Evolutionary conservation across 2,113 vertebrate species (phyloP).

Genomic region (Pelecanus crispus): DNA sequence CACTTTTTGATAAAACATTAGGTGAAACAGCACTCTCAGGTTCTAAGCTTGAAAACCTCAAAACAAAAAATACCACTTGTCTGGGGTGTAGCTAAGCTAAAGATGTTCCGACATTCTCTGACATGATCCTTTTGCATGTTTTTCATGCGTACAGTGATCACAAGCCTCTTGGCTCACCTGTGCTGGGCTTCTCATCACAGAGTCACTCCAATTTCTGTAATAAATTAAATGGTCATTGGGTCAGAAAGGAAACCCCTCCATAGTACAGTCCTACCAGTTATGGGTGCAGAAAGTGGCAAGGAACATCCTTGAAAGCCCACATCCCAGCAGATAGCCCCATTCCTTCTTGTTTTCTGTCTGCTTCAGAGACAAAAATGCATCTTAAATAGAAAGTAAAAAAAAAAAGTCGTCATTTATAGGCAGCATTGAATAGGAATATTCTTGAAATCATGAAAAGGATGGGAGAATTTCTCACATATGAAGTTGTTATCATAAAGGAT

Average conservation of each 20-base stretch:
- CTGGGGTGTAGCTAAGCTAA: neutral
- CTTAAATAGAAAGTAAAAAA: neutral
- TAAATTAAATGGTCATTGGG: too few relatives aligned
- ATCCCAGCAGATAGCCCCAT: neutral
- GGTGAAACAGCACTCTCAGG: neutral
- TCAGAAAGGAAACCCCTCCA: neutral
- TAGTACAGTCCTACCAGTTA: neutral
- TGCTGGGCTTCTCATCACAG: neutral
- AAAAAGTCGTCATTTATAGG: neutral
- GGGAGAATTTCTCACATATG: neutral
- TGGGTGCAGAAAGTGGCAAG: neutral
- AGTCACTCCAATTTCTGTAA: neutral
- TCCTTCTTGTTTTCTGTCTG: neutral
- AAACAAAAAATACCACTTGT: neutral
- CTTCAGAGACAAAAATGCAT: neutral
- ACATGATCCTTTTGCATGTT: neutral
- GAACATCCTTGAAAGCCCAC: neutral
- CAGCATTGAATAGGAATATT: neutral
- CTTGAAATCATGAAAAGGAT: neutral
- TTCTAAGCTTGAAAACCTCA: neutral
- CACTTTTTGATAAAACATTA: neutral
- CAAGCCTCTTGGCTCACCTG: too few relatives aligned
- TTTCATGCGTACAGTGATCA: neutral
- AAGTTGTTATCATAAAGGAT: neutral
- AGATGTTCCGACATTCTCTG: neutral